These are phyloP conservation scores for Alexandromys fortis DNA, from an alignment of 2,113 vertebrate species.

Conservation along the genomic window DNA sequence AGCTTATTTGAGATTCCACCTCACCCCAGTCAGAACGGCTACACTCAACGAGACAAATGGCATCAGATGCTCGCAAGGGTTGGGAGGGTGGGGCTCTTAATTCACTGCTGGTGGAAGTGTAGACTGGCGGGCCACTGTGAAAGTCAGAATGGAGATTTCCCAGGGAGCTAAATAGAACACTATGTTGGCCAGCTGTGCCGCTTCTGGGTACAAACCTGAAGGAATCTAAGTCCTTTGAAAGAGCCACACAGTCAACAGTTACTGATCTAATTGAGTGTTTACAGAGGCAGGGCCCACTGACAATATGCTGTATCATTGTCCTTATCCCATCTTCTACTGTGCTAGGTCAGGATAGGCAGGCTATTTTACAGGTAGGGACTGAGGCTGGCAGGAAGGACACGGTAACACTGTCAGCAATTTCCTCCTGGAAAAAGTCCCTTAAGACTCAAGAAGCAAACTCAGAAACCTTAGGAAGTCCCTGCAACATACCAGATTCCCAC, in stretches of 20 bases:
- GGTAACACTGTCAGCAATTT: not conserved
- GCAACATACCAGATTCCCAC: not conserved
- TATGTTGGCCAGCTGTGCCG: not conserved
- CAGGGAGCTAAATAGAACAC: too few relatives aligned
- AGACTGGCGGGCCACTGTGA: not conserved
- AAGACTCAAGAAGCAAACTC: not conserved
- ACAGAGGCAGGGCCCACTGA: not conserved
- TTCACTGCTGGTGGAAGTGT: too few relatives aligned
- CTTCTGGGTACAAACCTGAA: not conserved
- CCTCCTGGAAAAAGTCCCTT: not conserved
- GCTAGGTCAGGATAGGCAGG: not conserved
- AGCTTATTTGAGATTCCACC: not conserved
- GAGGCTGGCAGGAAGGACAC: not conserved
- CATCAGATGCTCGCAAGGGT: not conserved
- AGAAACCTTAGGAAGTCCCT: not conserved
- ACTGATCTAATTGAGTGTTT: not conserved
- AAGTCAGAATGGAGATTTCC: not conserved
- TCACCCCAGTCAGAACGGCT: not conserved
- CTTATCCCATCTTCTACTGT: not conserved
- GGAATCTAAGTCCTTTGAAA: not conserved
- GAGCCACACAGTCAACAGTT: not conserved
- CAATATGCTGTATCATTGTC: not conserved
- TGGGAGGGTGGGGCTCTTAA: not conserved
- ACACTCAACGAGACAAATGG: too few relatives aligned
- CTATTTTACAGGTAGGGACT: not conserved